Base-by-base conservation (phyloP, 2,888 invertebrate species). In the Argyra leucocephala region DNA sequence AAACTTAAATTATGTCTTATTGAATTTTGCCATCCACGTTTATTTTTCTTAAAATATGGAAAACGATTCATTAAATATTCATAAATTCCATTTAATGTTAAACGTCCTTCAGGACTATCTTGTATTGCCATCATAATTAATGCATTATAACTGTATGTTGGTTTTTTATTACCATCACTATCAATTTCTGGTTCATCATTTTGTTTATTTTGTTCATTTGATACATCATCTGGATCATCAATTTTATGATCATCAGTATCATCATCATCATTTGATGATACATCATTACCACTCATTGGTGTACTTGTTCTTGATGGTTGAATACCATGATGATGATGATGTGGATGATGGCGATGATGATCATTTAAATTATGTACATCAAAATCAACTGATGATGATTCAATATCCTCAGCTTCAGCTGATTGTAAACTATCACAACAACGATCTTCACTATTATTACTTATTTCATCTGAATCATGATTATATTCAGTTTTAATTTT, bases 81-180 rank as follows among this genome's bases (percentile, higher is more conserved):
- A 82, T 98, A 97, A 75, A 98, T 97, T 65, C 96, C 96, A 80
- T 95, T 96, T 15, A 97, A 82, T 0, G 97, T 97, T 59, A 97
- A 83, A 12, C 96, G 83, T 76, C 95, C 95, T 72, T 96, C 95
- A 0, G 93, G 90, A 75, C 94, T 95, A 76, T 92, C 90, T 64
- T 96, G 85, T 66, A 99, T 98, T n/a, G 98, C 98, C 97, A 98
- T 97, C 96, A 98, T 98, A 74, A 99, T 99, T 64, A 99, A 83
- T 0, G 98, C 97, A 82, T 99, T 99, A 83, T 99, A 98, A 78
- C 96, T 96, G 82, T 92, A 98, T 0, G 95, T 91, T 0, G 99
- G 99, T 75, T 98, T 98, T 73, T 93, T 93, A 31, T 75, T 78
- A 65, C 72, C 76, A 66, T 71, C 69, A 26, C 67, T 63, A 37